Evolutionary conservation across 2,113 vertebrate species (phyloP), one percentile per base, ranked within the genome.

Genomic region (Hystrix brachyura): DNA sequence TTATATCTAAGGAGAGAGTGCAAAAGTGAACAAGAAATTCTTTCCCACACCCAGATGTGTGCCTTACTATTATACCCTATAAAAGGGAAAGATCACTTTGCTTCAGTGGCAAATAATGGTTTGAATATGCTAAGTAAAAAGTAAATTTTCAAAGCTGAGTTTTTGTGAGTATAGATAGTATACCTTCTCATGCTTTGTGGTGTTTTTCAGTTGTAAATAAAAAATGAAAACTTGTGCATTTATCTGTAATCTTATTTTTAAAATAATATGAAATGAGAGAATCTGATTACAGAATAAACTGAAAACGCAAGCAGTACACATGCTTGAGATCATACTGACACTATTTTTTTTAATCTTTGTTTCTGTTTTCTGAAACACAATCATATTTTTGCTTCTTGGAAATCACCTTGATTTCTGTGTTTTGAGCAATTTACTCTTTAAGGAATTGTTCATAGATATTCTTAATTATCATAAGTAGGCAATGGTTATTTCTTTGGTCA

Each of bases 351-450:
- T 84, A 51, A 15, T 64, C 51, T 23, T 57, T 80, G 5, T 53
- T 62, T 29, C 4, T 95, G 1, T 32, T 93, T 97, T 80, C 79
- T 94, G 60, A 96, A 64, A 57, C 7, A 86, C 8, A 69, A 65
- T 1, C 14, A 76, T 79, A 32, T 67, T 87, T 8, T 82, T 94
- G 43, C 27, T 65, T 94, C 59, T 88, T 65, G 10, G 25, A 74
- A 71, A 46, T 48, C n/a, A 48, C 18, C 21, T 6, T 25, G 11
- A 21, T 60, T 87, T 80, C 55, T 76, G 34, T 46, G n/a, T 10
- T 55, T 64, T 62, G 71, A 82, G 29, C 25, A 69, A 53, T 96
- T 88, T 85, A 25, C 32, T 86, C 18, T 69, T 72, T 62, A 53
- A 87, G 32, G 19, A 5, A 91, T 38, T 2, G 87, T 87, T 57